These are phyloP conservation scores for Pygocentrus nattereri DNA, from an alignment of 2,797 vertebrate genomes.

Conservation along the genomic window DNA sequence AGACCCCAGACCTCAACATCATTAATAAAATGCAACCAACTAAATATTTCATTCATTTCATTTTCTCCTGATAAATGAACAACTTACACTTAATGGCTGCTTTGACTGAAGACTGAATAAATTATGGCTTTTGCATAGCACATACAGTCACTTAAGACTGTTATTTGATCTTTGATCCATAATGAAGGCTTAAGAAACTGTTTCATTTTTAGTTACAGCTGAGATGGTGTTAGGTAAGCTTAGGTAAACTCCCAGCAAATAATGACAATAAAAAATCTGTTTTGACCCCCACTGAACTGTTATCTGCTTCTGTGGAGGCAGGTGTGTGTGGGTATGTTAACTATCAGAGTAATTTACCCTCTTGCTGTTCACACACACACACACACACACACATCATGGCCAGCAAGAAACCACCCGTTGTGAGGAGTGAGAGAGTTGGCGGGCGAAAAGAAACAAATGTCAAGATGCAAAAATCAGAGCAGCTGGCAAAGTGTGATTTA, in stretches of 20 bases:
- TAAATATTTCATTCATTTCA: too few species aligned
- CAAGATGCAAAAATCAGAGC: slow-evolving; percentile 68
- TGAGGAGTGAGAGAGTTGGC: slow-evolving; percentile 59
- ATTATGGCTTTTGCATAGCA: too few species aligned
- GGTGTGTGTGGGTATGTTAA: slow-evolving; percentile 1
- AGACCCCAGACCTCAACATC: too few species aligned
- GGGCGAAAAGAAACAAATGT: slow-evolving; percentile 70
- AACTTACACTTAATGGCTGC: too few species aligned
- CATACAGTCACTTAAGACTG: not conserved
- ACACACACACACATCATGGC: slow-evolving; percentile 14
- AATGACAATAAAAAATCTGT: slow-evolving; percentile 5
- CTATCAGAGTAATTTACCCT: slow-evolving; percentile 23
- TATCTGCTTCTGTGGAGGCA: slow-evolving; percentile 14
- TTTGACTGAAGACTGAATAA: too few species aligned
- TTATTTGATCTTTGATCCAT: not conserved
- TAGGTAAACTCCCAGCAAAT: not conserved
- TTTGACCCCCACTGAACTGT: slow-evolving; percentile 5
- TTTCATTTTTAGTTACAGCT: not conserved
- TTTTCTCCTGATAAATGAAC: too few species aligned
- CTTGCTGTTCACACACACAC: slow-evolving; percentile 6
- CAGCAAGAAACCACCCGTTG: slow-evolving; percentile 38
- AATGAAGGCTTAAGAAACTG: not conserved
- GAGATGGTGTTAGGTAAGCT: not conserved
- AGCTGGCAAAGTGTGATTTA: slow-evolving; percentile 65
- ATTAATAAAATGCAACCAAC: too few species aligned